Evolutionary conservation across 2,113 vertebrate genomes (phyloP).

Genomic region (Pavo muticus): DNA sequence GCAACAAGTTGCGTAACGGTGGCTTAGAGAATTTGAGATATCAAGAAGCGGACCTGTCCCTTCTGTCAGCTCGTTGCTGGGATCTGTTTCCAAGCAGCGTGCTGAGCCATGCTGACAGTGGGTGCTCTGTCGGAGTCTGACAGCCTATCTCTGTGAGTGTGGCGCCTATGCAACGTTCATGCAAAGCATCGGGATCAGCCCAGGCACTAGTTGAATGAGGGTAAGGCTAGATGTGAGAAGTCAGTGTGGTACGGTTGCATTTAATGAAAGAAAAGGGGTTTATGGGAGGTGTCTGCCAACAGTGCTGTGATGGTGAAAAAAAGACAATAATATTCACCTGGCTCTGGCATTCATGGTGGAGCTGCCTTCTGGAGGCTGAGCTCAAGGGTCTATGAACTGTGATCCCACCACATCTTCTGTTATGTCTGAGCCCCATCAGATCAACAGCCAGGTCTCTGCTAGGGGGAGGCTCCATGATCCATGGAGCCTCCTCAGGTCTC

Average conservation of each 20-base stretch:
- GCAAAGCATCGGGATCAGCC: too few species aligned
- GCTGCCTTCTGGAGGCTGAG: neutral
- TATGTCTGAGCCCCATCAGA: neutral
- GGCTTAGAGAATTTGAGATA: neutral
- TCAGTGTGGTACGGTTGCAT: too few species aligned
- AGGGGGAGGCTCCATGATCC: neutral
- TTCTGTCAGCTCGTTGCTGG: neutral
- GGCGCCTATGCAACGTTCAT: too few species aligned
- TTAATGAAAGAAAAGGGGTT: too few species aligned
- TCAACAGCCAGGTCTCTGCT: neutral
- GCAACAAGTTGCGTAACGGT: neutral
- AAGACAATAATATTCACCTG: neutral
- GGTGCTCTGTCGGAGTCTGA: neutral
- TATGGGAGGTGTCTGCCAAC: too few species aligned
- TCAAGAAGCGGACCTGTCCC: neutral
- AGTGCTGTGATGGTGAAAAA: neutral
- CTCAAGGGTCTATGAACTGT: neutral
- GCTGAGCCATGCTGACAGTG: too few species aligned
- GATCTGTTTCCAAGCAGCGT: neutral
- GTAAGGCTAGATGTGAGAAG: too few species aligned
- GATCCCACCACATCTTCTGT: neutral
- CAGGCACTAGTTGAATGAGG: too few species aligned
- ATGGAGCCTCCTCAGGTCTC: neutral
- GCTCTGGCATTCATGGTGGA: neutral
- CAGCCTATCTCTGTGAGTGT: too few species aligned